Evolutionary conservation across 1,140 invertebrate species (phyloP), one percentile per base, ranked within the genome.

Genomic region (Melanaphis sacchari): DNA sequence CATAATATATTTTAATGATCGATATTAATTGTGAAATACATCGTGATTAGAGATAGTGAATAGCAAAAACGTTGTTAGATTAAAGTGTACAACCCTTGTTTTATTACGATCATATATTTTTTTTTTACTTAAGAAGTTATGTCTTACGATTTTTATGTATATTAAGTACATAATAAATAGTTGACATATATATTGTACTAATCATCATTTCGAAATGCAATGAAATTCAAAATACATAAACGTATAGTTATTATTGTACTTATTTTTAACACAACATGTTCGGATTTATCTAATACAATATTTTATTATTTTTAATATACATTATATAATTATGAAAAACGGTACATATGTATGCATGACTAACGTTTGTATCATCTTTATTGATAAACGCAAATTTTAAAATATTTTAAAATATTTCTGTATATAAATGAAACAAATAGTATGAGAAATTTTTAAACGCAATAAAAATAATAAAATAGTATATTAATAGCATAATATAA

Each of bases 11-110:
- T 88, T 88, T 88, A 88, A 89, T 36, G 87, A 52, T 52, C 36
- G 21, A 36, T n/a, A 52, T 89, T 89, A 52, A 89, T 89, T 89
- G 43, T 89, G 87, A 89, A 89, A 88, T 7, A 49, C 43, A n/a
- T 36, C 43, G 31, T 49, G 31, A 49, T 88, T 87, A 49, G 36
- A 52, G 46, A 52, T 38, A 22, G 8, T 89, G 38, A 89, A 49
- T 88, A 49, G 1, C 21, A n/a, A 38, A 89, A 8, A 52, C 46
- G 22, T 38, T 46, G 46, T 89, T 24, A 21, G 21, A 15, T 49
- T 88, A 88, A 88, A 49, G 31, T 49, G 2, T 88, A 49, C 43
- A 52, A 52, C 87, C 87, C 46, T 89, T 52, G n/a, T 52, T 89
- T 89, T 89, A 89, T 89, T 52, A 89, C n/a, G 46, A 89, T 89